Percentiles rank a stretch among this genome's conserved stretches.
Conservation (phyloP, 2,797 vertebrate genomes). For the Oryzias sinensis region DNA sequence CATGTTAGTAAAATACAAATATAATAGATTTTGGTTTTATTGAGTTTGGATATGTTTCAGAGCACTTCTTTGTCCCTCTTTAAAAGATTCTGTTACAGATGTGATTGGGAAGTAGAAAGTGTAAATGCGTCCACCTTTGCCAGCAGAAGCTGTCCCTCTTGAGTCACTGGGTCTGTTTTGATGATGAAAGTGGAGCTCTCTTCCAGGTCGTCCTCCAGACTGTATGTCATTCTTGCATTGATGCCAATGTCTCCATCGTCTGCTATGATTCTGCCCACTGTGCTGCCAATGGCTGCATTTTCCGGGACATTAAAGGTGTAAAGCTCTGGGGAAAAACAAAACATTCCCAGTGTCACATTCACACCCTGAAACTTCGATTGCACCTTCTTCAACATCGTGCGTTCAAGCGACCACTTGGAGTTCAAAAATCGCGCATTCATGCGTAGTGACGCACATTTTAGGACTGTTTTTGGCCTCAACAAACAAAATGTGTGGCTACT, state of each 20-base stretch:
- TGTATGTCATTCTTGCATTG: slow-evolving; percentile 90
- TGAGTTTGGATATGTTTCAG: not conserved
- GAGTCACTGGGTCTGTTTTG: slow-evolving; percentile 82
- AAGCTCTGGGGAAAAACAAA: slow-evolving; percentile 69
- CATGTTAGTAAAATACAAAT: too few relatives aligned
- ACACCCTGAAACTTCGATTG: not conserved
- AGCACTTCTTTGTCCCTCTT: too few relatives aligned
- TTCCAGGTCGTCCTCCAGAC: slow-evolving; percentile 82
- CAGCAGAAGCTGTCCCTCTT: slow-evolving; percentile 88
- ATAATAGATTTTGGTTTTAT: not conserved
- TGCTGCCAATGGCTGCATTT: slow-evolving; percentile 79
- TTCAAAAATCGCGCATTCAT: too few relatives aligned
- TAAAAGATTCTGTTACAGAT: too few relatives aligned
- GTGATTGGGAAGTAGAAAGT: not conserved
- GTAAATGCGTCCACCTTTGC: slow-evolving; percentile 79
- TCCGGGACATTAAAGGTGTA: slow-evolving; percentile 88
- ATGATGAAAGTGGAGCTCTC: slow-evolving; percentile 82
- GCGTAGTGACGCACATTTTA: too few relatives aligned
- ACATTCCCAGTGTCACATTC: slow-evolving; percentile 5
- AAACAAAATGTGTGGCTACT: too few relatives aligned
- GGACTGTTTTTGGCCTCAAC: too few relatives aligned
- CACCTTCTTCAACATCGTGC: not conserved
- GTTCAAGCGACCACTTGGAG: too few relatives aligned
- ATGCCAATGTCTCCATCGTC: slow-evolving; percentile 85
- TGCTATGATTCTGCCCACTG: slow-evolving; percentile 85